phyloP scores from a whole-genome alignment of 2,888 invertebrate genomes.

The Brachyopa scutellaris region DNA sequence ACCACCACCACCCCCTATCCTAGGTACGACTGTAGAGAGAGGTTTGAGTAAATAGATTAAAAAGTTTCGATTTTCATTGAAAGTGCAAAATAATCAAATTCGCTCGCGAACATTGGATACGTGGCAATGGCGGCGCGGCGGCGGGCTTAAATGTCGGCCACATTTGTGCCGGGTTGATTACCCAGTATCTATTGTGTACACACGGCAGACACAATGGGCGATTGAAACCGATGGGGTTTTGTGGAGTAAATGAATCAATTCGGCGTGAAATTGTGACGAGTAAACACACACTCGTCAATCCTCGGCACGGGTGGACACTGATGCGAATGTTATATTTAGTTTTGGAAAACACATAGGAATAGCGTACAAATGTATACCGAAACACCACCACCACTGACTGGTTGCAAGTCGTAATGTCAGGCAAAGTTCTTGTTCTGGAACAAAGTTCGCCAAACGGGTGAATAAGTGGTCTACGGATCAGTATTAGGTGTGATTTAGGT shows the following conservation, averaged over 20 bases:
- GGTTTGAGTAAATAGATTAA: slow-evolving; percentile 56
- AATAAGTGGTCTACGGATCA: slow-evolving; percentile 4
- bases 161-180: slow-evolving; percentile 35
- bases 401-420: neutral
- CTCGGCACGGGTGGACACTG: neutral
- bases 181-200: slow-evolving; percentile 7
- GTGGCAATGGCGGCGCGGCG: neutral
- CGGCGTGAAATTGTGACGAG: slow-evolving; percentile 53
- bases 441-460: neutral
- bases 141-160: slow-evolving; percentile 2
- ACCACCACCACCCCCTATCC: neutral
- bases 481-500: slow-evolving; percentile 58
- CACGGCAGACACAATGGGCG: slow-evolving; percentile 36
- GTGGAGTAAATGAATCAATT: slow-evolving; percentile 48
- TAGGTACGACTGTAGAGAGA: neutral
- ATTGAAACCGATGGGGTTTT: slow-evolving; percentile 17
- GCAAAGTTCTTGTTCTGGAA: neutral
- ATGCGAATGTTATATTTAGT: neutral
- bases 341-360: neutral
- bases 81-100: slow-evolving; percentile 65
- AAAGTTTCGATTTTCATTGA: slow-evolving; percentile 55
- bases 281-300: slow-evolving; percentile 7
- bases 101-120: slow-evolving; percentile 2
- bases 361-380: too few species aligned
- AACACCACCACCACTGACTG: neutral